A percentile compares a stretch with the other conserved stretches of the same genome.
Conservation (phyloP, 2,113 vertebrate genomes). For the Eonycteris spelaea region DNA sequence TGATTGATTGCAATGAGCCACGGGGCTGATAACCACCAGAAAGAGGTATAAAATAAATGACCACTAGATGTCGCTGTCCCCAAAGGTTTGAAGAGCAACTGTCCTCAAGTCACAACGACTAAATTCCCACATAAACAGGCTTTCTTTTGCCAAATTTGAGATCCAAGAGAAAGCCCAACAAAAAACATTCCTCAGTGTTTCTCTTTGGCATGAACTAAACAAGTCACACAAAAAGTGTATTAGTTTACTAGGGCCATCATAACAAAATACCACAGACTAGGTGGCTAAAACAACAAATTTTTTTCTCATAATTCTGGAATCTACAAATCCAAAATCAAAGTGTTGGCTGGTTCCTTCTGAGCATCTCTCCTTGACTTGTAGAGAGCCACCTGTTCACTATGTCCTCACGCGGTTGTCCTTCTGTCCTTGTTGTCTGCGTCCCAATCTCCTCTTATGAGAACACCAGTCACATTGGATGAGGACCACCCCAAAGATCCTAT, state of each 20-base stretch:
- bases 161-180: not conserved
- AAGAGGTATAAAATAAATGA: not conserved
- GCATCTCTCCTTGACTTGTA: not conserved
- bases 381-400: not conserved
- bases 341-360: not conserved
- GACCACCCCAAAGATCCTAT: not conserved
- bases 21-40: not conserved
- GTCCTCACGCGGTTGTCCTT: not conserved
- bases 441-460: not conserved
- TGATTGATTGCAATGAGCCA: not conserved
- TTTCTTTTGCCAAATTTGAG: not conserved
- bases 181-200: not conserved
- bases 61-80: slow-evolving; percentile 79
- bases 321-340: not conserved
- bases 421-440: too few relatives aligned
- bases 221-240: not conserved
- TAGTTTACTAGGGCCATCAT: not conserved
- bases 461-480: not conserved
- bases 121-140: not conserved
- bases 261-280: not conserved
- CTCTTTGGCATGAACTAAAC: not conserved
- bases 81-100: slow-evolving; percentile 66
- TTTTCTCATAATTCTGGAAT: not conserved
- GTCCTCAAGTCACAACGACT: not conserved
- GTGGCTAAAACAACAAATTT: not conserved